Percentiles rank a stretch among this genome's conserved stretches.
Evolutionary conservation across 2,797 vertebrate genomes (phyloP).

Genomic region (Acanthis flammea): DNA sequence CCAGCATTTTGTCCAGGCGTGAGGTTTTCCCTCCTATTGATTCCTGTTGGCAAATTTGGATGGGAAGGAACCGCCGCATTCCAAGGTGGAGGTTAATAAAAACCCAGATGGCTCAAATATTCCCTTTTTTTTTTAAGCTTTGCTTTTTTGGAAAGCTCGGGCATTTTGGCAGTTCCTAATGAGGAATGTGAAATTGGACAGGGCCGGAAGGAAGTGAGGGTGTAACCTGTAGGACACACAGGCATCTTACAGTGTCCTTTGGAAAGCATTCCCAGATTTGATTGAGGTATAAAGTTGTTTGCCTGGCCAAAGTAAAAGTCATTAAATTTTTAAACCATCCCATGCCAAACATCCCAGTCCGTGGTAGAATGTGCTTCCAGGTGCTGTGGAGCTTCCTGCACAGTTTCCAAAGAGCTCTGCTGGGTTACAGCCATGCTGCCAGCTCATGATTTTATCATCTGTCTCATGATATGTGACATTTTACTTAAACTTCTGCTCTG

Average conservation of each 20-base stretch:
- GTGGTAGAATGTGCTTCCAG: neutral
- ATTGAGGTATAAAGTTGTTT: neutral
- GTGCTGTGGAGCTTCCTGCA: neutral
- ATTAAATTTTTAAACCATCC: neutral
- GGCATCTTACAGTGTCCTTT: constrained; percentile 19
- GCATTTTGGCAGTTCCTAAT: neutral
- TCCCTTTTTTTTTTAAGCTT: neutral
- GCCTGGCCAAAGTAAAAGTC: neutral
- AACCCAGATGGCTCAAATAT: neutral
- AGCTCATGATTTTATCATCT: constrained; percentile 32
- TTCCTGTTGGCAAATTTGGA: neutral
- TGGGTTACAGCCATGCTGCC: neutral
- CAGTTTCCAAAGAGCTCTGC: neutral
- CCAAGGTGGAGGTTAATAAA: neutral
- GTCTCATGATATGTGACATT: constrained; percentile 29
- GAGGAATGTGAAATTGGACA: neutral
- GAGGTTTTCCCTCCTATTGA: neutral
- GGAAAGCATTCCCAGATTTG: constrained; percentile 29
- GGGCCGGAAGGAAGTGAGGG: constrained; percentile 42
- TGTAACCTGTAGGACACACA: constrained; percentile 20
- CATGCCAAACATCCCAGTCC: neutral
- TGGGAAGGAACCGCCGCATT: neutral
- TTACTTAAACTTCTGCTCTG: neutral
- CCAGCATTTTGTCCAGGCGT: accelerated
- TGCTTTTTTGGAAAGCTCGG: neutral